Conservation (phyloP, 2,113 vertebrate genomes). For the Crotalus tigris region DNA sequence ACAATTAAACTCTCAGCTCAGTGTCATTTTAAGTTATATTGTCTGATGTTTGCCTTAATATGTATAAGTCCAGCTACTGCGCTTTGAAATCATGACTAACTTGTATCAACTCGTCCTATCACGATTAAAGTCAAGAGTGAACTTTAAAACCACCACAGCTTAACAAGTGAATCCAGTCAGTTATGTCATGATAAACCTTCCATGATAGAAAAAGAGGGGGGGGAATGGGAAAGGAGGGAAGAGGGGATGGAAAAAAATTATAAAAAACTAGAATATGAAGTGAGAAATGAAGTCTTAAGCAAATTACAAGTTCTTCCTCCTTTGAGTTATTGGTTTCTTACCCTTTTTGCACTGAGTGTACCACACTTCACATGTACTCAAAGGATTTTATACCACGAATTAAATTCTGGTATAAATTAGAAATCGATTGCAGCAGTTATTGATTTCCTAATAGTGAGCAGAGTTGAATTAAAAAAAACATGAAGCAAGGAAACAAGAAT, state of each 20-base stretch:
- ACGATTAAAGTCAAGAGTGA: background rate
- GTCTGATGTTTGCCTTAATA: background rate
- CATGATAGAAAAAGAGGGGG: background rate
- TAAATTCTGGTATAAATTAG: background rate
- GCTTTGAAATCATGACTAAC: background rate
- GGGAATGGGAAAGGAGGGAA: background rate
- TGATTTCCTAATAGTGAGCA: background rate
- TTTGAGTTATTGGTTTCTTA: background rate
- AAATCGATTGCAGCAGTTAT: background rate
- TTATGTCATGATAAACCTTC: background rate
- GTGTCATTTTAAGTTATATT: no score
- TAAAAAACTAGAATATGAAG: background rate
- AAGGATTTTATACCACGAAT: background rate
- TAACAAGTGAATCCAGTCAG: background rate
- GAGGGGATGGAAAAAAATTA: background rate
- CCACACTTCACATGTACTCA: background rate
- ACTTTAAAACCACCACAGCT: background rate
- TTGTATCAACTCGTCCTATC: background rate
- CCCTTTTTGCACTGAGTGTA: background rate
- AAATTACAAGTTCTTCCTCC: background rate
- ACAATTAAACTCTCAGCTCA: background rate
- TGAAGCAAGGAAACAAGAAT: background rate
- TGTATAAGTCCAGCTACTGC: background rate
- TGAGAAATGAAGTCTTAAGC: background rate
- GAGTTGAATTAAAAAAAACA: background rate